A percentile compares a stretch with the other conserved stretches of the same genome.
These are phyloP conservation scores for Sarcophilus harrisii DNA, from an alignment of 2,797 vertebrate genomes.

Conservation along the genomic window DNA sequence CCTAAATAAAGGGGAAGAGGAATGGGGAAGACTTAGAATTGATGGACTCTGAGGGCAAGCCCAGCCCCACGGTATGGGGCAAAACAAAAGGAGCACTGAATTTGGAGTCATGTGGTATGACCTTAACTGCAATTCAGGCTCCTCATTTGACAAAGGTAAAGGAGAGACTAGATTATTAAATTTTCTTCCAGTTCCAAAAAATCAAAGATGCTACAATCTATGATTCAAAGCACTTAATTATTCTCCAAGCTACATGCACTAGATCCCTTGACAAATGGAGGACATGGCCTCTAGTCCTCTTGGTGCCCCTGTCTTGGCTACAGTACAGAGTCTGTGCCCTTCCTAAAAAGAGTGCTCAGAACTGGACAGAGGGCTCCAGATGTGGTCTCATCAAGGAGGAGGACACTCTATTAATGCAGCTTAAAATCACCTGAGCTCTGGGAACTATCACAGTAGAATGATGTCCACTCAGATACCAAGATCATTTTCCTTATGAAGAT, in stretches of 20 bases:
- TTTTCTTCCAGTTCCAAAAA: neutral
- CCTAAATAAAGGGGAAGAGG: neutral
- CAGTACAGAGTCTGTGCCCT: neutral
- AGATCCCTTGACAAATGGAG: neutral
- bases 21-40: neutral
- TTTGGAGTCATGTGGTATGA: neutral
- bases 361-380: neutral
- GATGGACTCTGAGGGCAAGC: neutral
- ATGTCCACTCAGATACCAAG: neutral
- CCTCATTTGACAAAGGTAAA: neutral
- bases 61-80: no score
- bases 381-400: neutral
- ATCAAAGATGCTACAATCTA: neutral
- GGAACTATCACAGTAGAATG: neutral
- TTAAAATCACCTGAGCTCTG: neutral
- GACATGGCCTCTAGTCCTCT: neutral
- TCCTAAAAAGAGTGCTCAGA: neutral
- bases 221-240: neutral
- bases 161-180: neutral
- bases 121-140: neutral
- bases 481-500: neutral
- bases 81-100: no score
- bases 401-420: neutral
- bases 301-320: neutral
- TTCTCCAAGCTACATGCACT: neutral